Base-by-base conservation (phyloP, 2,888 invertebrate species). In the Pyrocoelia pectoralis region DNA sequence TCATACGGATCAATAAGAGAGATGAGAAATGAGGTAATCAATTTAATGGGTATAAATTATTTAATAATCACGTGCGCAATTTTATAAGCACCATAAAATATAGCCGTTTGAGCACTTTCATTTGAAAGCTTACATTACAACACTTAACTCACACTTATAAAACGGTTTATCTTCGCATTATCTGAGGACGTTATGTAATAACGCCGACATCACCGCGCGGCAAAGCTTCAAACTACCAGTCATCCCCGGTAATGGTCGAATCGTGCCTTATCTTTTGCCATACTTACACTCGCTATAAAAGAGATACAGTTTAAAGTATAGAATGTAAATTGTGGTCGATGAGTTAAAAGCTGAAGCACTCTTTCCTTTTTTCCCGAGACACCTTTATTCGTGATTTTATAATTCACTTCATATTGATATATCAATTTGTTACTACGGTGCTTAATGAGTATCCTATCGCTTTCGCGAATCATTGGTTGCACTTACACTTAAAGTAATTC, bases 221-320 rank as follows among this genome's bases (percentile, higher is more conserved):
- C 68, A 64, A 67, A 64, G 64, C 70, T 70, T 62, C 65, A 71
- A 74, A 74, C 74, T 72, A 73, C 75, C 71, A 76, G 74, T 76
- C 75, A 76, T 76, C 77, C 75, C 72, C 68, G 18, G 70, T 77
- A 78, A 79, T 77, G 76, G 78, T 68, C 68, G 71, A 71, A 75
- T 75, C 79, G 79, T 79, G 79, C 78, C 76, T 78, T 79, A 79
- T 79, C 79, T 77, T 71, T 61, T 57, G 61, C 71, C 70, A 73
- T 71, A 70, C 73, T 72, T 71, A 70, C 75, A 75, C 75, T 73
- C 73, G 73, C 75, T 70, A 67, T 72, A 71, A 74, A 72, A 74
- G 74, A 76, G 77, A 77, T 77, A 77, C 74, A 73, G 70, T 68
- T 66, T 72, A 74, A 76, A 77, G 77, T 77, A 74, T 75, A 72